Evolutionary conservation across 2,113 vertebrate species (phyloP), one percentile per base, ranked within the genome.

Genomic region (Microcebus ravelobensis): DNA sequence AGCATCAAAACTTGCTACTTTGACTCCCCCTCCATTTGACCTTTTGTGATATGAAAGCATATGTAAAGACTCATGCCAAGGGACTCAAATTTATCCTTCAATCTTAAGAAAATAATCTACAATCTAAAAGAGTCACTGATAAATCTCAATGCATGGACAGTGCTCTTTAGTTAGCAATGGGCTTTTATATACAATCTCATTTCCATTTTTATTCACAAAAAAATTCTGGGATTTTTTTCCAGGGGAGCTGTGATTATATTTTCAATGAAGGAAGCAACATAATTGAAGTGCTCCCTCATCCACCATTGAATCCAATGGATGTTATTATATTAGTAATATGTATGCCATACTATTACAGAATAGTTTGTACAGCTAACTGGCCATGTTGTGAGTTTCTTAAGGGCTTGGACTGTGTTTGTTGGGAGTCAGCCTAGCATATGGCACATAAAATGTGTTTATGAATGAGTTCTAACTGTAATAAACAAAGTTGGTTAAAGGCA

Each of bases 381-480:
- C 10, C 12, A 25, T 29, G 15, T 67, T 80, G 10, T 42, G 13
- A 55, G 5, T 45, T 73, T 5, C n/a, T 85, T 70, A 85, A 84
- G 6, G 65, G 31, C 5, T 63, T 91, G 0, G 0, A 39, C n/a
- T 48, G 8, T 4, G 12, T 77, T 13, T 85, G 0, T 0, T 29
- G 14, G 5, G 8, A 2, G 9, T 84, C 48, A 84, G 9, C 7
- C 36, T 82, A 76, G 12, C 0, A 70, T 70, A 3, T 6, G 36
- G 11, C 11, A 50, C n/a, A 36, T 84, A 13, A 11, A 23, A 77
- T 31, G 6, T 74, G 18, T 70, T 90, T 93, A 27, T 36, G 6
- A 95, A 39, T 45, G 17, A 86, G 31, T 91, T 71, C 65, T 91
- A 87, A 91, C 65, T 45, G 50, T 52, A 88, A 74, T 36, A 20